Evolutionary conservation across 2,113 vertebrate species (phyloP).

Genomic region (Datnioides undecimradiatus): DNA sequence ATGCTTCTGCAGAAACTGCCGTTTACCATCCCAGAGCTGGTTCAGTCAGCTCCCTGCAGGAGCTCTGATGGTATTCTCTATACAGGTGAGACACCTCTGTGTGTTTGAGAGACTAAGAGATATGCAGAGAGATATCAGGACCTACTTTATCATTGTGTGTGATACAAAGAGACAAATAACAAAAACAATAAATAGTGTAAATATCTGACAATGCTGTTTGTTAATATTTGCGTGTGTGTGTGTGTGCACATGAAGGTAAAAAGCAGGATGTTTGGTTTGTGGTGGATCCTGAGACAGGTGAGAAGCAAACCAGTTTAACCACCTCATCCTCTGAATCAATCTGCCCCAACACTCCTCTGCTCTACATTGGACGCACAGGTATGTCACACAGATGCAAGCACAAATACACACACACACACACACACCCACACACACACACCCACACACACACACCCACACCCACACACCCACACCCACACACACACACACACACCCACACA

Average conservation of each 20-base stretch:
- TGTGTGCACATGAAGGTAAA: conserved; percentile 84
- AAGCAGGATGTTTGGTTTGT: conserved; percentile 97
- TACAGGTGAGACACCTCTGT: conserved; percentile 85
- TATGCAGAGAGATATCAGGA: not conserved
- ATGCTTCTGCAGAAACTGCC: conserved; percentile 91
- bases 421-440: not conserved
- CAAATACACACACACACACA: not conserved
- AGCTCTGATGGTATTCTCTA: conserved; percentile 96
- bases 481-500: not conserved
- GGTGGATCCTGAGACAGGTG: conserved; percentile 95
- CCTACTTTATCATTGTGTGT: not conserved
- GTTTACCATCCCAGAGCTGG: conserved; percentile 96
- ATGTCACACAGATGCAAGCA: not conserved
- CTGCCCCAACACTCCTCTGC: conserved; percentile 88
- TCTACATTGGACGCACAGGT: conserved; percentile 97
- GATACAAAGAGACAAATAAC: not conserved
- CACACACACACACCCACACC: not conserved
- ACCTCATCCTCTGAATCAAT: conserved; percentile 89
- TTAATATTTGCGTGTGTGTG: not conserved
- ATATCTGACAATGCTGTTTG: conserved; percentile 1
- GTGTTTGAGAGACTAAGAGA: not conserved
- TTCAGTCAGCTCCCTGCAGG: conserved; percentile 95
- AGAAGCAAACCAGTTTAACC: conserved; percentile 93
- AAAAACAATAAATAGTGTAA: not conserved
- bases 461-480: no score